Evolutionary conservation across 2,113 vertebrate species (phyloP).

Genomic region (Xiphophorus hellerii): DNA sequence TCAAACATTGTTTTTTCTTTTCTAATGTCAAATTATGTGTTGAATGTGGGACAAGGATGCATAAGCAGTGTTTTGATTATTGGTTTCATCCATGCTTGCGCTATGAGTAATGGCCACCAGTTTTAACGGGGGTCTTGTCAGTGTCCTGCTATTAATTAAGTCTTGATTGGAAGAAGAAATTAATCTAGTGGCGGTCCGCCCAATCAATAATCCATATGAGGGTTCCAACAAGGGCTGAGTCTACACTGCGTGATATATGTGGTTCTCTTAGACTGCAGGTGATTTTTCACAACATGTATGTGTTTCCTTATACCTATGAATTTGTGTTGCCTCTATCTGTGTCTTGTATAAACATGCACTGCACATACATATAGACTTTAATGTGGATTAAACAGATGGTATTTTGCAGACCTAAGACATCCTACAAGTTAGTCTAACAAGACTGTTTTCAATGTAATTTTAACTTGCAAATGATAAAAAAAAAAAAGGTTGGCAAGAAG

Average conservation of each 20-base stretch:
- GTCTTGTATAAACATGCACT: not conserved
- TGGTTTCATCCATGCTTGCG: constrained; percentile 56
- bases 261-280: constrained; percentile 64
- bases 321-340: not conserved
- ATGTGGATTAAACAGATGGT: constrained; percentile 24
- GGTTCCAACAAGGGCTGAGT: constrained; percentile 67
- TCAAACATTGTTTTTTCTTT: constrained; percentile 17
- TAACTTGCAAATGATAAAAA: not conserved
- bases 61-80: constrained; percentile 68
- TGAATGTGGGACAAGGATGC: constrained; percentile 39
- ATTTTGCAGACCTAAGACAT: constrained; percentile 17
- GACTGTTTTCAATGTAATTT: not conserved
- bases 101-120: constrained; percentile 73
- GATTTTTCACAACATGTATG: constrained; percentile 63
- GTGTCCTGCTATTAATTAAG: constrained; percentile 83
- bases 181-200: constrained; percentile 76
- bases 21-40: constrained; percentile 6
- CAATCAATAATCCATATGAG: constrained; percentile 82
- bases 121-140: constrained; percentile 76
- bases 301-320: constrained; percentile 28
- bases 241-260: constrained; percentile 58
- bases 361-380: not conserved
- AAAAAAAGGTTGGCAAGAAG: not conserved
- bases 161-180: constrained; percentile 84
- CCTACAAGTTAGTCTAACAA: constrained; percentile 16